phyloP scores from a whole-genome alignment of 2,113 vertebrate species.

The Laterallus jamaicensis region DNA sequence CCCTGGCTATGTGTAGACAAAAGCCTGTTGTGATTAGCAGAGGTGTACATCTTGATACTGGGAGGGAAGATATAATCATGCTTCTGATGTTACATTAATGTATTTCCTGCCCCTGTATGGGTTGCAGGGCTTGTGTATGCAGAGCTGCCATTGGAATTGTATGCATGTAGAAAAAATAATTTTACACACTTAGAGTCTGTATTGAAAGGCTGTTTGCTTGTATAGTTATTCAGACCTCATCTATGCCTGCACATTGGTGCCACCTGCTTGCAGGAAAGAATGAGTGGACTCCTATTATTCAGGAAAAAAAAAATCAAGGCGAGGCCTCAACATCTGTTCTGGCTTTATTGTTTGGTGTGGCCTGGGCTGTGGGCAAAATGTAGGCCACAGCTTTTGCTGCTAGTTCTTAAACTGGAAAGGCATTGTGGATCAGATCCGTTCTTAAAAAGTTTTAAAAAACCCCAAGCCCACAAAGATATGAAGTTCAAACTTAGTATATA shows the following conservation, averaged over 20 bases:
- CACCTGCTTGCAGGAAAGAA: slow-evolving; percentile 59
- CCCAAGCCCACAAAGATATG: background rate
- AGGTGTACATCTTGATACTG: background rate
- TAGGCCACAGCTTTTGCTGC: slow-evolving; percentile 17
- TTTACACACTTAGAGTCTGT: background rate
- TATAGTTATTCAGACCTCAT: slow-evolving; percentile 32
- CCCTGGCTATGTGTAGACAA: background rate
- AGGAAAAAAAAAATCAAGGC: background rate
- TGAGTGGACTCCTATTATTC: background rate
- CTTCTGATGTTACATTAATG: background rate
- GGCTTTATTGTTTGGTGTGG: slow-evolving; percentile 16
- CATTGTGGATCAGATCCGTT: background rate
- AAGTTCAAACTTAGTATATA: background rate
- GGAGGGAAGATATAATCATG: background rate
- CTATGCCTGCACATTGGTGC: slow-evolving; percentile 56
- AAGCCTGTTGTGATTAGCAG: background rate
- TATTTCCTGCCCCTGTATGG: background rate
- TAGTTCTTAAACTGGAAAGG: background rate
- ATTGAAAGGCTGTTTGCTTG: background rate
- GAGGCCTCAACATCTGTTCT: slow-evolving; percentile 58
- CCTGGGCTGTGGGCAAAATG: slow-evolving; percentile 9
- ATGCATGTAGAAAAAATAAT: background rate
- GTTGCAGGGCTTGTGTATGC: background rate
- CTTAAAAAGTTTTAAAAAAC: background rate
- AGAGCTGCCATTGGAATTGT: background rate